Conservation (phyloP, 2,888 invertebrate species). For the Drosophila histrio region DNA sequence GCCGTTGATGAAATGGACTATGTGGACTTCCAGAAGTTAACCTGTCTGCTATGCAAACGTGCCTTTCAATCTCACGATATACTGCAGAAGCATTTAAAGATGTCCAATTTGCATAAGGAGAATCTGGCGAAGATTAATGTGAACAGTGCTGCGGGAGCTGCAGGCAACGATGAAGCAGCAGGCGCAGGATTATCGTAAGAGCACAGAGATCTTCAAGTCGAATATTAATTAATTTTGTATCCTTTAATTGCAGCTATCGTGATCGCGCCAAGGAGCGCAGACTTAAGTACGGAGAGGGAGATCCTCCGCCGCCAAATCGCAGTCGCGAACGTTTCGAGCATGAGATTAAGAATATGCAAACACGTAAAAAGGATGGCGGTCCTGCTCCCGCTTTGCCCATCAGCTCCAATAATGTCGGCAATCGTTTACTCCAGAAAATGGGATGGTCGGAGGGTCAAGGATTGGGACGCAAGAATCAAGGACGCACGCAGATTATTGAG, state of each 20-base stretch:
- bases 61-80: slow-evolving; percentile 96
- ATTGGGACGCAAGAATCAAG: slow-evolving; percentile 96
- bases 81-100: slow-evolving; percentile 94
- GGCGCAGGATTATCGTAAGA: slow-evolving; percentile 61
- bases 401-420: slow-evolving; percentile 96
- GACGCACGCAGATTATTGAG: slow-evolving; percentile 96
- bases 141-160: slow-evolving; percentile 16
- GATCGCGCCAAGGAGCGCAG: slow-evolving; percentile 98
- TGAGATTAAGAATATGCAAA: slow-evolving; percentile 84
- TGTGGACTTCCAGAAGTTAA: slow-evolving; percentile 94
- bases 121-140: slow-evolving; percentile 86
- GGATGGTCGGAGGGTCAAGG: slow-evolving; percentile 99
- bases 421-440: slow-evolving; percentile 98
- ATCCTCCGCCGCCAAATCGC: slow-evolving; percentile 88
- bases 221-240: background rate
- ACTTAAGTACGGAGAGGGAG: slow-evolving; percentile 95
- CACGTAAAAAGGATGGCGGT: slow-evolving; percentile 74
- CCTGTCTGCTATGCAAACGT: slow-evolving; percentile 97
- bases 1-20: slow-evolving; percentile 88
- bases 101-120: slow-evolving; percentile 97
- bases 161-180: slow-evolving; percentile 23
- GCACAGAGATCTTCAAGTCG: background rate
- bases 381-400: slow-evolving; percentile 85
- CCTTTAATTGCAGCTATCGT: slow-evolving; percentile 87
- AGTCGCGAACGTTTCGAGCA: slow-evolving; percentile 90